phyloP scores from a whole-genome alignment of 2,113 vertebrate species.

The Aptenodytes patagonicus region DNA sequence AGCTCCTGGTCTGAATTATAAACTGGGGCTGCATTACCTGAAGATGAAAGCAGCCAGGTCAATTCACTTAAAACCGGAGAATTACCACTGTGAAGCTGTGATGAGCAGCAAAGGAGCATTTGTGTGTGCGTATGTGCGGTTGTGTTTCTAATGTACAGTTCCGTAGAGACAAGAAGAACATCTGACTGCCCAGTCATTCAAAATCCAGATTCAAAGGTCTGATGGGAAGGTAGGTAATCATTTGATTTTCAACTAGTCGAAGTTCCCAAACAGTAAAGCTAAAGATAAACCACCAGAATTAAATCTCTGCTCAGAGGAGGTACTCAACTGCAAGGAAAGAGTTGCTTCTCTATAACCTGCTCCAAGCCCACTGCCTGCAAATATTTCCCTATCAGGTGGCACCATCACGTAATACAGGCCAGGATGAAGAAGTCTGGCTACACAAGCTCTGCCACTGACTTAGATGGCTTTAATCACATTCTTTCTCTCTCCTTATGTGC shows the following conservation, averaged over 20 bases:
- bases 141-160: conserved; percentile 17
- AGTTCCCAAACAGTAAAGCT: neutral
- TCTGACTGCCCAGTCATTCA: neutral
- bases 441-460: neutral
- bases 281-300: neutral
- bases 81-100: conserved; percentile 72
- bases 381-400: neutral
- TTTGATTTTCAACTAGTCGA: neutral
- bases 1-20: conserved; percentile 77
- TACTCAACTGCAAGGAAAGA: neutral
- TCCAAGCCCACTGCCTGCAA: neutral
- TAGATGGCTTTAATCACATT: neutral
- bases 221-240: neutral
- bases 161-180: conserved; percentile 7
- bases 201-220: neutral
- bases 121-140: neutral
- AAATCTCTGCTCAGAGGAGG: neutral
- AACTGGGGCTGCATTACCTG: conserved; percentile 71
- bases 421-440: neutral
- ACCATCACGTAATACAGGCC: fast-evolving
- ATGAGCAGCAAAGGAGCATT: conserved; percentile 73
- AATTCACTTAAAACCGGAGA: conserved; percentile 72
- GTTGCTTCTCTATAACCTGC: neutral
- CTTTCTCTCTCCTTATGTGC: neutral
- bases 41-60: conserved; percentile 83